Percentiles rank a stretch among this genome's conserved stretches.
Conservation (phyloP, 2,888 invertebrate genomes). For the Drosophila antonietae region DNA sequence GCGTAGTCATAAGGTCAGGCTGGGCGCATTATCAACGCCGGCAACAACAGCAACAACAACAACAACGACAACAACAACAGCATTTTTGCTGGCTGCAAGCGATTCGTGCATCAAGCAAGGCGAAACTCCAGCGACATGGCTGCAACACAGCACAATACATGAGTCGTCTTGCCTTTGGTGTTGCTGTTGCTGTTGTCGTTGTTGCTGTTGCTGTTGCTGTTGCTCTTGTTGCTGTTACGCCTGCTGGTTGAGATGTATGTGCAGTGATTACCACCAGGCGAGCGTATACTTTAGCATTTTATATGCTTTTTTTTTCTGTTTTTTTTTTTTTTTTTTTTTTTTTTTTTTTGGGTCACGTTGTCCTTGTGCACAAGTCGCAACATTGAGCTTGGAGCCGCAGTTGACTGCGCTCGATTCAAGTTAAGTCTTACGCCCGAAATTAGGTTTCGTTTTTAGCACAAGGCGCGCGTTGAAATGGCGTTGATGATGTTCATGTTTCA, state of each 20-base stretch:
- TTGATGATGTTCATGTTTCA: slow-evolving; percentile 80
- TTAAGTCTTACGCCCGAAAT: slow-evolving; percentile 57
- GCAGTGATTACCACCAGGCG: slow-evolving; percentile 76
- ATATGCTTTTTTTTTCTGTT: slow-evolving; percentile 66
- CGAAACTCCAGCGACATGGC: slow-evolving; percentile 60
- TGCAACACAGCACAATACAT: slow-evolving; percentile 24
- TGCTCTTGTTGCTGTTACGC: slow-evolving; percentile 43
- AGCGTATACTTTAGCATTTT: slow-evolving; percentile 81
- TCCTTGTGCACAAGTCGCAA: slow-evolving; percentile 60
- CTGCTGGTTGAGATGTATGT: slow-evolving; percentile 77
- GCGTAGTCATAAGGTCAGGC: slow-evolving; percentile 66
- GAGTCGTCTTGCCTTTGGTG: slow-evolving; percentile 59
- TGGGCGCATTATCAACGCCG: slow-evolving; percentile 49
- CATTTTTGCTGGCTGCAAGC: slow-evolving; percentile 52
- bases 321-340: slow-evolving; percentile 44
- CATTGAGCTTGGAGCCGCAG: slow-evolving; percentile 18
- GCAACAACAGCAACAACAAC: slow-evolving; percentile 35
- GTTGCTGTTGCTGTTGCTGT: slow-evolving; percentile 20
- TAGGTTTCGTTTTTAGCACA: slow-evolving; percentile 62
- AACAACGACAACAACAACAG: slow-evolving; percentile 41
- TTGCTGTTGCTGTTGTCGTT: slow-evolving; percentile 27
- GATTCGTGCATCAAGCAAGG: slow-evolving; percentile 63
- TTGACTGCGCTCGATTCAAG: slow-evolving; percentile 24
- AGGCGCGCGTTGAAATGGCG: slow-evolving; percentile 79
- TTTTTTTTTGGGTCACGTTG: slow-evolving; percentile 64